Evolutionary conservation across 2,113 vertebrate genomes (phyloP).

Genomic region (Sylvia atricapilla): DNA sequence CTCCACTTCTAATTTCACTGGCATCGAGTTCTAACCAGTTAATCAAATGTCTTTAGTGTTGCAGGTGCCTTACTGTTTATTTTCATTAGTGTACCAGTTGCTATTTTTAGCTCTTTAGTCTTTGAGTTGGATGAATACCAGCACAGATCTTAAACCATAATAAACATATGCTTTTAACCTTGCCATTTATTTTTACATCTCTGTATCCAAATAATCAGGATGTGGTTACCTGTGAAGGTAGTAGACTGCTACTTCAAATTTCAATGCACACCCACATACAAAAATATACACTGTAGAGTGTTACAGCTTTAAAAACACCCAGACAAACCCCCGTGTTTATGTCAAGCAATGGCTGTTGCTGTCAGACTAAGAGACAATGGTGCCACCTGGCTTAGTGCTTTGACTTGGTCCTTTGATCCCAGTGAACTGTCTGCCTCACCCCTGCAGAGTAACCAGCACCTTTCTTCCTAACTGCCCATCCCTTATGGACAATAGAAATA

Average conservation of each 20-base stretch:
- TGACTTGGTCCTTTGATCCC: background rate
- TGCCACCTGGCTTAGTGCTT: background rate
- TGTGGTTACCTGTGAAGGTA: constrained; percentile 75
- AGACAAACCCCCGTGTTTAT: background rate
- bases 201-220: constrained; percentile 75
- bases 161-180: constrained; percentile 72
- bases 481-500: background rate
- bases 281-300: constrained; percentile 65
- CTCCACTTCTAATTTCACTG: constrained; percentile 60
- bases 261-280: constrained; percentile 52
- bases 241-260: constrained; percentile 62
- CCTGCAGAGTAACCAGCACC: background rate
- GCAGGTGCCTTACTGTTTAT: constrained; percentile 74
- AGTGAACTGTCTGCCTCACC: background rate
- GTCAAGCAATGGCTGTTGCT: background rate
- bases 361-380: background rate
- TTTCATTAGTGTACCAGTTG: constrained; percentile 64
- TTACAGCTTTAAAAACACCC: background rate
- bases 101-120: constrained; percentile 74
- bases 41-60: constrained; percentile 72
- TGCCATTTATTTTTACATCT: constrained; percentile 74
- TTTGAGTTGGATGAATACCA: constrained; percentile 65
- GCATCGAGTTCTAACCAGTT: constrained; percentile 60
- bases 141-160: constrained; percentile 64
- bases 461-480: background rate